Base-by-base conservation (phyloP, 2,888 invertebrate genomes). In the Drosophila cognata region DNA sequence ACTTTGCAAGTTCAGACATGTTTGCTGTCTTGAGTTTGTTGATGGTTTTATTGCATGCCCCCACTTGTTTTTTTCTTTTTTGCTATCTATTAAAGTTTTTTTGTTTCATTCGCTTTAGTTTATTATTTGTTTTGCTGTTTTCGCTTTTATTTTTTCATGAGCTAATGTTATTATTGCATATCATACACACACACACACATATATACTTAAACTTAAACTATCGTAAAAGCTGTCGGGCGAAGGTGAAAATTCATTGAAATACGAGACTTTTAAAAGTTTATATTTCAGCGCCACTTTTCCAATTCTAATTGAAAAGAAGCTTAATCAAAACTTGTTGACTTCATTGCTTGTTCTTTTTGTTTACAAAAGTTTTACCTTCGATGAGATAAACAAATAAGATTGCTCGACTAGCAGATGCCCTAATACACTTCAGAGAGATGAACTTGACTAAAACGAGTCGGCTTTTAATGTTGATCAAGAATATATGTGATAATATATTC, bases 21-120 rank as follows among this genome's bases (percentile, higher is more conserved):
- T 61, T 66, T 52, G 74, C 46, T 38, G 61, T 61, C 72, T 71
- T 38, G 38, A 41, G 56, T 65, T 79, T 79, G 61, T 74, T 79
- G 70, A 65, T 82, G 75, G 62, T 79, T 75, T 71, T 64, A 53
- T 75, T 78, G 70, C 33, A 0, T 13, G 25, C 21, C 55, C 21
- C 2, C 4, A 16, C 16, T 46, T 21, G 21, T 56, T 61, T 25
- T 21, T 43, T 41, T 43, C 21, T 43, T 51, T 74, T 66, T 53
- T n/a, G 33, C 60, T 60, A 57, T 53, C 63, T 53, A 35, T 56
- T 43, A 28, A 61, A 56, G 29, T 71, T 53, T 18, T 11, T 50
- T 41, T 25, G 0, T 38, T 46, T 46, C 21, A 43, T 21, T 28
- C 43, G 13, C 74, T 73, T 72, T 61, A 50, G 52, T 38, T 78